phyloP scores from a whole-genome alignment of 2,888 invertebrate species.

The Ochlodes sylvanus region DNA sequence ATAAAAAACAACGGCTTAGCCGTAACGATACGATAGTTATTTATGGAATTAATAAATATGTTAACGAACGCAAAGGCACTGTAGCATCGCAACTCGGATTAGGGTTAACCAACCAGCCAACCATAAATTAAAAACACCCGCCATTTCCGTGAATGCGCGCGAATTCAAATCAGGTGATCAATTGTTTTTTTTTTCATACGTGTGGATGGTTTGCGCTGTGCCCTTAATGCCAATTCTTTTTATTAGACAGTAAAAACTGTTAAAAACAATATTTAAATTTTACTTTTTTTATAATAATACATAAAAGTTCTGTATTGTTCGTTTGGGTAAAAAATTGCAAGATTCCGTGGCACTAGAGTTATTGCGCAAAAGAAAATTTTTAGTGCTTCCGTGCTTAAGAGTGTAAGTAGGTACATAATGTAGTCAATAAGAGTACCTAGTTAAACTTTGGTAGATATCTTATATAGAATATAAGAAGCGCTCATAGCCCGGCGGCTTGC shows the following conservation, averaged over 20 bases:
- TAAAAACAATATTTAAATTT: not conserved
- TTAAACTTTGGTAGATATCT: no score
- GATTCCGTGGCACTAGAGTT: no score
- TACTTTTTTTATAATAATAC: not conserved
- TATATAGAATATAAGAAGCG: no score
- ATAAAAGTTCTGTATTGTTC: no score
- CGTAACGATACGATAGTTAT: constrained; percentile 22
- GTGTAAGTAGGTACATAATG: no score
- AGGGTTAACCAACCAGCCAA: constrained; percentile 53
- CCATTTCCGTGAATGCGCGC: constrained; percentile 24
- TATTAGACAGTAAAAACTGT: not conserved
- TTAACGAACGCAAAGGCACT: constrained; percentile 45
- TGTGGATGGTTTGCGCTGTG: not conserved
- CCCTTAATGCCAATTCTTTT: constrained; percentile 18
- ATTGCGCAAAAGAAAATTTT: no score
- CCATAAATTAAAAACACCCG: constrained; percentile 48
- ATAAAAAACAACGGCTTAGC: constrained; percentile 22
- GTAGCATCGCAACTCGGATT: constrained; percentile 46
- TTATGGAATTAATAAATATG: constrained; percentile 51
- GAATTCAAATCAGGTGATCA: constrained; percentile 33
- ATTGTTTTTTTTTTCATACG: constrained; percentile 22
- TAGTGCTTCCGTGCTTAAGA: no score
- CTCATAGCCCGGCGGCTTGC: no score
- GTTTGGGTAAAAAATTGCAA: no score
- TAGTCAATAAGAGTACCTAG: no score